Evolutionary conservation across 53 echinoderm and acorn worm species (phyloP).

Genomic region (Mesocentrotus franciscanus): DNA sequence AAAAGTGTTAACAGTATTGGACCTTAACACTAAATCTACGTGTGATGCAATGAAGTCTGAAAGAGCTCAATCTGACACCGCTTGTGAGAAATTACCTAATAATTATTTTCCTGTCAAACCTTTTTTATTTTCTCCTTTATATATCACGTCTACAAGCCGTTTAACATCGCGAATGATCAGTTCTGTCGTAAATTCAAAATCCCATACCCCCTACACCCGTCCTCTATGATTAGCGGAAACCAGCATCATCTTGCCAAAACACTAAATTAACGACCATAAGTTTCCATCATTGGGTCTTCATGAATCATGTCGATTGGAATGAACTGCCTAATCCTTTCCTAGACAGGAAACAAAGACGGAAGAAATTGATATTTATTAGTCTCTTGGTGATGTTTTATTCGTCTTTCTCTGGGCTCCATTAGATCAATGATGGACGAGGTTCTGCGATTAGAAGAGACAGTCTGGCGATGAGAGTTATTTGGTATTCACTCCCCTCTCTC

Average conservation of each 20-base stretch:
- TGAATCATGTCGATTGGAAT: background rate
- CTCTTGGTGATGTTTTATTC: background rate
- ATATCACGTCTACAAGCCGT: background rate
- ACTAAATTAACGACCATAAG: background rate
- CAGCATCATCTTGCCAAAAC: background rate
- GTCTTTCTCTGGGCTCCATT: slow-evolving; percentile 11
- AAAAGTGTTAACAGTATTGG: no score
- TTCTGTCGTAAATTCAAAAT: background rate
- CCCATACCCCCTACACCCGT: background rate
- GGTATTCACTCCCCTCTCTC: background rate
- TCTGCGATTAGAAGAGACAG: background rate
- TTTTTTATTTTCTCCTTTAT: background rate
- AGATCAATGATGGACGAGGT: background rate
- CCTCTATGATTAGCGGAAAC: background rate
- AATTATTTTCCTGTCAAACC: background rate
- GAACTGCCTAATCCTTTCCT: background rate
- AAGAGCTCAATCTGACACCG: no score
- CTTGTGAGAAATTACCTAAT: background rate
- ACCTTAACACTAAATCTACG: no score
- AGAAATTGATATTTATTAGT: slow-evolving; percentile 19
- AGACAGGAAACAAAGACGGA: background rate
- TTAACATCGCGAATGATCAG: background rate
- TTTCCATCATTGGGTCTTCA: background rate
- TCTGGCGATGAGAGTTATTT: background rate
- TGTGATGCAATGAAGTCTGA: no score